phyloP scores from a whole-genome alignment of 2,113 vertebrate species.

The Cyprinodon tularosa region DNA sequence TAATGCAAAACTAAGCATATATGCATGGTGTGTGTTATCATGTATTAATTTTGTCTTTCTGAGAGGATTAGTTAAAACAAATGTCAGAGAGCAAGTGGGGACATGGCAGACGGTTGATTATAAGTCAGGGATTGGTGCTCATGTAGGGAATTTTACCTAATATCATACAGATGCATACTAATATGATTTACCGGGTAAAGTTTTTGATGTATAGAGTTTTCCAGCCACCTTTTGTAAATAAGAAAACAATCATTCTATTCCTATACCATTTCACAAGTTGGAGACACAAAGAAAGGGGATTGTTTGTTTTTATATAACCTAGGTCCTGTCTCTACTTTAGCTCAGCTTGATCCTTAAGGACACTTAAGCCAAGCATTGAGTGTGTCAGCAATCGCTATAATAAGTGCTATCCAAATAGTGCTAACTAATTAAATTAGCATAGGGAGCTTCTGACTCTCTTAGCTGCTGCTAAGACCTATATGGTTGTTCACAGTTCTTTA shows the following conservation, averaged over 20 bases:
- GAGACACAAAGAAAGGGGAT: neutral
- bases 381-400: no score
- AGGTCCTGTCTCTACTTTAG: no score
- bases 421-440: no score
- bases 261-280: neutral
- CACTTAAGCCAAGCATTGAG: no score
- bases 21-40: constrained; percentile 5
- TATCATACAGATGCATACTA: constrained; percentile 4
- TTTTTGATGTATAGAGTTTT: neutral
- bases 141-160: constrained; percentile 35
- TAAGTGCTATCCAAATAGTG: no score
- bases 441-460: no score
- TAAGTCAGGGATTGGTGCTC: constrained; percentile 53
- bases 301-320: neutral
- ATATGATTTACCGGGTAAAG: neutral
- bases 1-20: constrained; percentile 12
- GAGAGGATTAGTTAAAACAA: constrained; percentile 65
- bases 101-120: constrained; percentile 68
- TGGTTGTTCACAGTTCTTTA: no score
- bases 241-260: neutral
- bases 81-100: constrained; percentile 58
- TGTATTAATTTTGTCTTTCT: constrained; percentile 41
- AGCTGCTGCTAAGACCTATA: no score
- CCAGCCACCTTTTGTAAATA: neutral
- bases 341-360: no score